These are phyloP conservation scores for Micoletzkya japonica DNA, from an alignment of 2,888 invertebrate genomes.

Conservation along the genomic window DNA sequence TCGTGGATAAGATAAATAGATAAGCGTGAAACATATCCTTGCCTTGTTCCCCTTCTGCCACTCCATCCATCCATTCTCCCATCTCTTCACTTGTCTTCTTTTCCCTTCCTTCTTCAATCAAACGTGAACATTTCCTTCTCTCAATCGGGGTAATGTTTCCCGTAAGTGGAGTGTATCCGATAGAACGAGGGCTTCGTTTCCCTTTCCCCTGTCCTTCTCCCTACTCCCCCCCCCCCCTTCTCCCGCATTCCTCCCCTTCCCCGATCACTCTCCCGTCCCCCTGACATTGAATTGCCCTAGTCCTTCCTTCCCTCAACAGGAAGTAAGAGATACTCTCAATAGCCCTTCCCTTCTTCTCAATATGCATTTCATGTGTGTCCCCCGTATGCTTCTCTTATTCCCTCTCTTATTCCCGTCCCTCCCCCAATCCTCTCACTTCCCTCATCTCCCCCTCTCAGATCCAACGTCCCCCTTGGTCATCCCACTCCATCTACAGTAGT, in stretches of 20 bases:
- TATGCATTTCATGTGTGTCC: background rate
- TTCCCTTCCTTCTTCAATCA: too few species aligned
- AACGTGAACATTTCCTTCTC: too few species aligned
- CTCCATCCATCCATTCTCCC: too few species aligned
- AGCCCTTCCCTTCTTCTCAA: background rate
- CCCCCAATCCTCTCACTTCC: background rate
- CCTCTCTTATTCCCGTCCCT: background rate
- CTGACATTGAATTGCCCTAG: background rate
- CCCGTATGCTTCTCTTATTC: background rate
- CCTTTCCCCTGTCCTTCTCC: conserved; percentile 2
- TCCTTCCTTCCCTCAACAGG: conserved; percentile 7
- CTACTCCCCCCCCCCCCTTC: background rate
- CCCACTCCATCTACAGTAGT: background rate
- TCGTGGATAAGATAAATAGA: too few species aligned
- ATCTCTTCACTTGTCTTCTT: too few species aligned
- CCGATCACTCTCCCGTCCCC: background rate
- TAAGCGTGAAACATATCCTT: too few species aligned
- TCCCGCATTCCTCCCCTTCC: background rate
- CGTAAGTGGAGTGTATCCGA: too few species aligned
- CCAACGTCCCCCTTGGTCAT: conserved; percentile 10
- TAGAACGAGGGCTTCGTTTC: background rate
- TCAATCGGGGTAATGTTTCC: too few species aligned
- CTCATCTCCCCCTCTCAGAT: background rate
- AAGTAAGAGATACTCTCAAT: background rate
- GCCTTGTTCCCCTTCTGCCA: too few species aligned